Base-by-base conservation (phyloP, 2,113 vertebrate genomes). In the Spermophilus dauricus region DNA sequence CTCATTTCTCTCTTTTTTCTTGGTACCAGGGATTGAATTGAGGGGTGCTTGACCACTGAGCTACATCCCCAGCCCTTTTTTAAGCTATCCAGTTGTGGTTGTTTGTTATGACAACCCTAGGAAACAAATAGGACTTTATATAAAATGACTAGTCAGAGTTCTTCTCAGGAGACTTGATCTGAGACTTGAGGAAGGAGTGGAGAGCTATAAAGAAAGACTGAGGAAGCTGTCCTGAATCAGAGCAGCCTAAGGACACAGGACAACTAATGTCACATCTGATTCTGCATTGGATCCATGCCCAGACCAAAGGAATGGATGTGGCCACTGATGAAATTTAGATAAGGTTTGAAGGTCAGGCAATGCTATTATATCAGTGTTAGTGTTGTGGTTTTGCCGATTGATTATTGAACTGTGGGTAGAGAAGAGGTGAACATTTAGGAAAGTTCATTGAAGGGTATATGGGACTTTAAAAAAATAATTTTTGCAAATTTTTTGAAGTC, bases 381-480 rank as follows among this genome's bases (percentile, higher is more conserved):
- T 78, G n/a, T 58, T n/a, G 30, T 81, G 63, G n/a, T 83, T 91
- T 63, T 63, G 61, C 8, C 24, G 61, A 63, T 63, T 92, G 45
- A 51, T 28, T 65, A 18, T 56, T 86, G 37, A 18, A 39, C 34
- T 92, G 5, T 67, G 37, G 37, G 51, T 83, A 80, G 45, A 56
- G 37, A 63, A 65, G 42, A 93, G 80, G 24, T 73, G 73, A 83
- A 76, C 7, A 30, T 96, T 89, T 86, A 93, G 53, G 24, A 37
- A 85, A 85, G n/a, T 61, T 63, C 75, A 72, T 37, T 84, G 34
- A 84, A 70, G 24, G 34, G 11, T 42, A 45, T 73, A 63, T 61
- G 65, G 42, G 24, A 39, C 14, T 56, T 42, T 85, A 18, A n/a
- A 17, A 48, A 26, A n/a, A 37, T 39, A 45, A 28, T 28, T 77